Conservation (phyloP, 1,140 invertebrate species). For the Leptinotarsa undecemlineata region DNA sequence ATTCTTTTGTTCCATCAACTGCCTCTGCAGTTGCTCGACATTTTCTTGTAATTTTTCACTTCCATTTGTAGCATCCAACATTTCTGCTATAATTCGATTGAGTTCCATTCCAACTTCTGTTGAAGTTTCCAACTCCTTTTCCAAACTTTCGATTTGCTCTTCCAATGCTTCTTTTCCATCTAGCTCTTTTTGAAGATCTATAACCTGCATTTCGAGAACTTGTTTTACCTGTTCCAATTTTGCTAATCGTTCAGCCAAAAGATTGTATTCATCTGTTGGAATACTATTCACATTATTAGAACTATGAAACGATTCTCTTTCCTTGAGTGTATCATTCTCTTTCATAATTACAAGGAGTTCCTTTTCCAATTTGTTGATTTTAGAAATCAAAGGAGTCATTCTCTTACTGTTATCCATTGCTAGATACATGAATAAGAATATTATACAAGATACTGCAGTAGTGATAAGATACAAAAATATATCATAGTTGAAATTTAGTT, state of each 20-base stretch:
- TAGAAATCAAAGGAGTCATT: slow-evolving; percentile 63
- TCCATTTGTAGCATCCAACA: slow-evolving; percentile 62
- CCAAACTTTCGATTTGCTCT: slow-evolving; percentile 61
- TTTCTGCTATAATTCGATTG: slow-evolving; percentile 67
- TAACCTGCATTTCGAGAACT: slow-evolving; percentile 63
- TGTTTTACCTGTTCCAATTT: slow-evolving; percentile 66
- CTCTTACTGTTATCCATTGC: slow-evolving; percentile 73
- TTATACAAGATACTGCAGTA: slow-evolving; percentile 68
- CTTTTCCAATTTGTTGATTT: slow-evolving; percentile 67
- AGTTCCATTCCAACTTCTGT: slow-evolving; percentile 68
- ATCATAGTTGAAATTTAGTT: slow-evolving; percentile 37
- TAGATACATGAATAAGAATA: slow-evolving; percentile 78
- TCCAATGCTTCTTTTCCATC: slow-evolving; percentile 56
- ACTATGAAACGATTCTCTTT: slow-evolving; percentile 61
- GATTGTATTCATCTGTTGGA: slow-evolving; percentile 67
- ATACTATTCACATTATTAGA: slow-evolving; percentile 43
- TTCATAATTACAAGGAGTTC: slow-evolving; percentile 59
- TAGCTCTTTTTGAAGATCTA: slow-evolving; percentile 58
- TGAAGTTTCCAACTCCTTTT: slow-evolving; percentile 68
- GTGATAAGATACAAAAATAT: slow-evolving; percentile 56
- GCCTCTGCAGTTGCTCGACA: slow-evolving; percentile 65
- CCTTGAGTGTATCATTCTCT: slow-evolving; percentile 69
- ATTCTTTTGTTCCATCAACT: slow-evolving; percentile 65
- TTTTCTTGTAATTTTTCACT: slow-evolving; percentile 64
- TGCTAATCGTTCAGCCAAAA: slow-evolving; percentile 2